A percentile compares a stretch with the other conserved stretches of the same genome.
phyloP scores from a whole-genome alignment of 2,888 invertebrate genomes.

The Netelia inedita region DNA sequence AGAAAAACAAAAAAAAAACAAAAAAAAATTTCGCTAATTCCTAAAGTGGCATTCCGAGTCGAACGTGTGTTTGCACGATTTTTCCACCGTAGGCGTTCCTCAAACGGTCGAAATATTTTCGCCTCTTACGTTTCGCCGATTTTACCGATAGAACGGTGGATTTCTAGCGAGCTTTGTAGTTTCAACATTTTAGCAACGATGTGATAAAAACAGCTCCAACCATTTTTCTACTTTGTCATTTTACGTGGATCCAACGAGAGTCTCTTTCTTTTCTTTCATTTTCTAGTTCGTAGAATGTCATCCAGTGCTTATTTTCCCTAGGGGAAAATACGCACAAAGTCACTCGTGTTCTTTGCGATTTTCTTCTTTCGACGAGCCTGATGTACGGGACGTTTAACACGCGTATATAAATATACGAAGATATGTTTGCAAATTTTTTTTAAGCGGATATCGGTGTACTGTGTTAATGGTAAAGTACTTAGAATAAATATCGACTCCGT shows the following conservation, averaged over 20 bases:
- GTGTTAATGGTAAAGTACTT: not conserved
- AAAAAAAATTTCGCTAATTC: conserved; percentile 57
- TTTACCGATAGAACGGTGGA: not conserved
- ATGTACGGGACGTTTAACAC: conserved; percentile 27
- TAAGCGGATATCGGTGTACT: not conserved
- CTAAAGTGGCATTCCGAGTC: conserved; percentile 1
- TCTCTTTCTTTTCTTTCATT: conserved; percentile 6
- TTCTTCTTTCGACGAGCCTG: conserved; percentile 23
- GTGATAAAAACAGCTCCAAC: conserved; percentile 42
- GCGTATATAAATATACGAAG: conserved; percentile 2
- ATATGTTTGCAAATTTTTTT: conserved; percentile 2
- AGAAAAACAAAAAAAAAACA: not conserved
- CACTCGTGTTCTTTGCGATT: conserved; percentile 15
- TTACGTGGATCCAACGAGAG: not conserved
- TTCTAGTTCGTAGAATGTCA: conserved; percentile 17
- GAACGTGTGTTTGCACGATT: conserved; percentile 38
- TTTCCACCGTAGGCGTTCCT: conserved; percentile 5
- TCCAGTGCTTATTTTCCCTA: conserved; percentile 7
- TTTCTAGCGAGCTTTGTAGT: conserved; percentile 28
- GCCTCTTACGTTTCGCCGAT: conserved; percentile 29
- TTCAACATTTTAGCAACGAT: conserved; percentile 57
- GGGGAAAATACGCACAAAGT: not conserved
- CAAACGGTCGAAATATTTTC: conserved; percentile 16
- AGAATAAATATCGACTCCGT: no score
- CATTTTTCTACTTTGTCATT: not conserved